Evolutionary conservation across 1,140 invertebrate species (phyloP).

Genomic region (Nylanderia fulva): DNA sequence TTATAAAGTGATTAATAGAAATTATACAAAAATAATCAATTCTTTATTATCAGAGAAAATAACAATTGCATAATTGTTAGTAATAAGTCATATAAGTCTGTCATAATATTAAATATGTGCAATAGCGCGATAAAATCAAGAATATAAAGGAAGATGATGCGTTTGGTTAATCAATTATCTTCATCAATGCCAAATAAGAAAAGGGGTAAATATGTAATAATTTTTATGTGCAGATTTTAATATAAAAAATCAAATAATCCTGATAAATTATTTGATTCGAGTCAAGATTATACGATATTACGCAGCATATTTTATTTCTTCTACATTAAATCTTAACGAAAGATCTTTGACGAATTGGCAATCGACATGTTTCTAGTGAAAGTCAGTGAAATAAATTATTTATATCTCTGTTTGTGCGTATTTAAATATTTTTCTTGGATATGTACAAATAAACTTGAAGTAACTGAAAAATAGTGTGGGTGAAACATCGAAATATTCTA

Average conservation of each 20-base stretch:
- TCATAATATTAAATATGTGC: conserved; percentile 59
- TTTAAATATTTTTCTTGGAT: background rate
- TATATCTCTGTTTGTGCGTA: background rate
- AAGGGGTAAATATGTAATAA: background rate
- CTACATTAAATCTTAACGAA: conserved; percentile 1
- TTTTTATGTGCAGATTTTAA: background rate
- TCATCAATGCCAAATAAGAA: background rate
- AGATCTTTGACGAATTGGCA: conserved; percentile 10
- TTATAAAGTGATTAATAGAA: background rate
- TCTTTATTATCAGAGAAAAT: conserved; percentile 41
- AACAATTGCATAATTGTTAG: conserved; percentile 59
- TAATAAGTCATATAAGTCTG: conserved; percentile 18
- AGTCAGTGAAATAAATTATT: conserved; percentile 23
- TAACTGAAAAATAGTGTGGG: background rate
- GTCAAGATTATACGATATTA: conserved; percentile 10
- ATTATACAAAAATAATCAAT: conserved; percentile 42
- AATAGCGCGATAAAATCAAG: background rate
- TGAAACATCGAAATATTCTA: background rate
- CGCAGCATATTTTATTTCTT: background rate
- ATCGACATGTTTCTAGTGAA: conserved; percentile 21
- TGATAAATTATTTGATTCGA: background rate
- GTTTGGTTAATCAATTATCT: background rate
- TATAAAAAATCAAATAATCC: background rate
- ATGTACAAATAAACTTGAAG: background rate
- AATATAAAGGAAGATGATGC: background rate